These are phyloP conservation scores for Aspidiotus rigidus DNA, from an alignment of 2,888 invertebrate species.

Conservation along the genomic window DNA sequence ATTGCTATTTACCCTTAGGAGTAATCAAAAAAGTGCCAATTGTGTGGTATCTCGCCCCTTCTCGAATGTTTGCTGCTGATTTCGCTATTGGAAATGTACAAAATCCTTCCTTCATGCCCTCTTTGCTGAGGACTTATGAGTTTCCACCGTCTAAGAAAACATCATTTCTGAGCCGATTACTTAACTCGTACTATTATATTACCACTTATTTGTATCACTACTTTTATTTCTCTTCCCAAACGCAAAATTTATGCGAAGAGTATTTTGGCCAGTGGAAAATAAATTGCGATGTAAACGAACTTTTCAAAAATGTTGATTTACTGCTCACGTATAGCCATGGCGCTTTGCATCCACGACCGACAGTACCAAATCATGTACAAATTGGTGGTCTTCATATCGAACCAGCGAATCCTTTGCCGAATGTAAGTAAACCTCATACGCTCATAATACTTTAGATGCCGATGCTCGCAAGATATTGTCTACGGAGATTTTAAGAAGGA, in stretches of 20 bases:
- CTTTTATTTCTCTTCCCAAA: not conserved
- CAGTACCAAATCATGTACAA: not conserved
- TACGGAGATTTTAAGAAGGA: too few species aligned
- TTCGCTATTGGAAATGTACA: not conserved
- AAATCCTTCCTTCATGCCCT: not conserved
- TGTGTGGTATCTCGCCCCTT: not conserved
- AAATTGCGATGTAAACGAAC: not conserved
- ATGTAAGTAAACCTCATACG: not conserved
- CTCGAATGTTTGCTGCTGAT: not conserved
- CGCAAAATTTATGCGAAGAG: not conserved
- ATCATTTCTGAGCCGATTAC: not conserved
- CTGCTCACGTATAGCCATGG: not conserved
- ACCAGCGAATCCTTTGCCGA: not conserved
- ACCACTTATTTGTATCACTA: not conserved
- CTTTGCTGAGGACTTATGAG: not conserved
- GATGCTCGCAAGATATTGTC: too few species aligned
- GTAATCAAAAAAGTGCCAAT: not conserved
- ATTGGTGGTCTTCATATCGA: not conserved
- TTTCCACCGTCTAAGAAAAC: not conserved
- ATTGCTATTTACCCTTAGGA: not conserved
- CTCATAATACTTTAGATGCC: too few species aligned
- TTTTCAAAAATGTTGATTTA: not conserved
- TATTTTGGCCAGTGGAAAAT: not conserved
- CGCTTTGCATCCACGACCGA: not conserved
- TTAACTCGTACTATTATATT: not conserved